Percentiles rank a stretch among this genome's conserved stretches.
These are phyloP conservation scores for Butorides virescens DNA, from an alignment of 2,113 vertebrate species.

Conservation along the genomic window DNA sequence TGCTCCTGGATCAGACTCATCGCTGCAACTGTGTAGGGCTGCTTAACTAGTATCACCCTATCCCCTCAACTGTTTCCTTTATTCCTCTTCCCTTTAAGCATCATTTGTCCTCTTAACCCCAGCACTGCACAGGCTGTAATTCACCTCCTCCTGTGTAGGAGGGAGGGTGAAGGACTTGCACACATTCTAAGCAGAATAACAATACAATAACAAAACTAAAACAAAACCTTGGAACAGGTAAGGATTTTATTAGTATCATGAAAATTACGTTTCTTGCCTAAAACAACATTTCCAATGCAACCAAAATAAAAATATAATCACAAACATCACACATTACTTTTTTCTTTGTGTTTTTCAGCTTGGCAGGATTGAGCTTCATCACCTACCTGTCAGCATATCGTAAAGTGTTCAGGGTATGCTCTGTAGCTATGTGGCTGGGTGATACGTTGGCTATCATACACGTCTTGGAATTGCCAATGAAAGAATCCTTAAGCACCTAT, in stretches of 20 bases:
- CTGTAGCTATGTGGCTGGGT: conserved; percentile 83
- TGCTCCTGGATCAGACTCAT: neutral
- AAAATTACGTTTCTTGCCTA: neutral
- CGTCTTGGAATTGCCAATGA: conserved; percentile 90
- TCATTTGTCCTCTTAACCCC: neutral
- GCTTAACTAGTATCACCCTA: neutral
- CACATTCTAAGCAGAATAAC: neutral
- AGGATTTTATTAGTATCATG: neutral
- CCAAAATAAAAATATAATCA: neutral
- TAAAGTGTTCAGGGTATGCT: conserved; percentile 91
- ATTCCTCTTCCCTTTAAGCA: neutral
- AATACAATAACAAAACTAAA: neutral
- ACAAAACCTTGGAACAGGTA: neutral
- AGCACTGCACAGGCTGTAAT: neutral
- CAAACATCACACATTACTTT: neutral
- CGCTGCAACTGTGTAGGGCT: neutral
- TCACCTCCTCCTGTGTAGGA: neutral
- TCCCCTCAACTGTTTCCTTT: neutral
- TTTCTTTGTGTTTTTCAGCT: neutral
- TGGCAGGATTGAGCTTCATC: neutral
- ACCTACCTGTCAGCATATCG: conserved; percentile 91
- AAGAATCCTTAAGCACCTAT: conserved; percentile 92
- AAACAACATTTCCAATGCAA: neutral
- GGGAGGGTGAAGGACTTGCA: neutral
- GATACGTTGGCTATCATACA: conserved; percentile 96